A percentile compares a stretch with the other conserved stretches of the same genome.
Evolutionary conservation across 2,113 vertebrate genomes (phyloP).

Genomic region (Herpetotheres cachinnans): DNA sequence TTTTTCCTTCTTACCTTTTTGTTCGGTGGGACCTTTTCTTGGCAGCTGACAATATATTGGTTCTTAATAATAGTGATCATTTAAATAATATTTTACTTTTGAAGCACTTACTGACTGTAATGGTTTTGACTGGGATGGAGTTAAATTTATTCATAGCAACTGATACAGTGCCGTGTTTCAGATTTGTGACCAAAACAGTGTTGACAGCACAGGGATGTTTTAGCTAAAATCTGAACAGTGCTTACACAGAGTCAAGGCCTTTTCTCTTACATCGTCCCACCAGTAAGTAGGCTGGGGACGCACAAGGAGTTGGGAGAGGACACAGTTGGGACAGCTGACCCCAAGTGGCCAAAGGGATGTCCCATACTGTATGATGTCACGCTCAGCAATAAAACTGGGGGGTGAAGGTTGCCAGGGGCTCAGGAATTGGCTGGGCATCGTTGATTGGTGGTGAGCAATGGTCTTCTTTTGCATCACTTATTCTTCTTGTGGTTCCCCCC

Average conservation of each 20-base stretch:
- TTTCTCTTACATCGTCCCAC: rapidly evolving
- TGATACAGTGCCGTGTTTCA: neutral
- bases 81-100: neutral
- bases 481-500: neutral
- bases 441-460: neutral
- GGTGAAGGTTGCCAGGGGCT: rapidly evolving
- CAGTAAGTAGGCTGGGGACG: rapidly evolving
- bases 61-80: neutral
- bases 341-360: neutral
- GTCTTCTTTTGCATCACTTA: neutral
- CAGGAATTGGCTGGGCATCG: rapidly evolving
- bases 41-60: neutral
- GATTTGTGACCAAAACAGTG: neutral
- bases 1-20: neutral
- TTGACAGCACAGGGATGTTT: neutral
- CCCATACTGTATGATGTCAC: rapidly evolving
- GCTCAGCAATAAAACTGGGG: neutral
- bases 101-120: neutral
- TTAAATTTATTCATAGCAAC: neutral
- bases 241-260: neutral
- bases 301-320: rapidly evolving
- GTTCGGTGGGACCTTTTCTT: neutral
- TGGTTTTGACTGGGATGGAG: neutral
- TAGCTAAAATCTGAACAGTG: neutral
- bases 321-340: neutral